Evolutionary conservation across 2,888 invertebrate genomes (phyloP).

Genomic region (Norana najaformis): DNA sequence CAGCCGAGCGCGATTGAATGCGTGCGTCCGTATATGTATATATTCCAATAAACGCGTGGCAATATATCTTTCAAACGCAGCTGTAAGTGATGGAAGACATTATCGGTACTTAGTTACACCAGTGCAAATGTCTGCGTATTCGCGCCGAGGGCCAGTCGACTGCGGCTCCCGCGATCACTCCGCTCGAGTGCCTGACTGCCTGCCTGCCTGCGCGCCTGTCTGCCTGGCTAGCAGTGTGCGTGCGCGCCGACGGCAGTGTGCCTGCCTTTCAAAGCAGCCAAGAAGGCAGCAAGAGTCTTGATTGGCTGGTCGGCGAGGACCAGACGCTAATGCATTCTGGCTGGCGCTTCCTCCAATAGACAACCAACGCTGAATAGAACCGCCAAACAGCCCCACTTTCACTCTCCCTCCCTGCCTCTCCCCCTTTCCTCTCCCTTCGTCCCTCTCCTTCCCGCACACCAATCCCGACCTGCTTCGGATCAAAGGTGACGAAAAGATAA

Average conservation of each 20-base stretch:
- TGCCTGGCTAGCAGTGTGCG: background rate
- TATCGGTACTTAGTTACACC: conserved; percentile 13
- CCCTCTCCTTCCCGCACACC: background rate
- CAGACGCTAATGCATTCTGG: background rate
- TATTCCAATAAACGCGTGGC: conserved; percentile 6
- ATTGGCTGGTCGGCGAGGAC: background rate
- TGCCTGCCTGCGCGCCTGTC: background rate
- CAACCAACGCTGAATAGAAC: background rate
- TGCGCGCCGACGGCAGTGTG: background rate
- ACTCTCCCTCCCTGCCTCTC: background rate
- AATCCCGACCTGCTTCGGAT: background rate
- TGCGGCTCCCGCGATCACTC: background rate
- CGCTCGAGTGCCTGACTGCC: background rate
- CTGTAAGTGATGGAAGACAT: conserved; percentile 13
- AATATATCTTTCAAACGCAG: conserved; percentile 13
- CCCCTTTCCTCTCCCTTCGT: background rate
- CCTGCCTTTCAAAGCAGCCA: background rate
- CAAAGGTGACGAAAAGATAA: conserved; percentile 13
- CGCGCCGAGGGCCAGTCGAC: background rate
- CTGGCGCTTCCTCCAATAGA: background rate
- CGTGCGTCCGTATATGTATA: background rate
- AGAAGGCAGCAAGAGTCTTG: background rate
- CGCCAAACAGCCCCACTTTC: too few species aligned
- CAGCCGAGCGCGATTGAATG: background rate
- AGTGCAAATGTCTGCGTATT: conserved; percentile 7